A percentile compares a stretch with the other conserved stretches of the same genome.
Evolutionary conservation across 2,113 vertebrate species (phyloP).

Genomic region (Tetrax tetrax): DNA sequence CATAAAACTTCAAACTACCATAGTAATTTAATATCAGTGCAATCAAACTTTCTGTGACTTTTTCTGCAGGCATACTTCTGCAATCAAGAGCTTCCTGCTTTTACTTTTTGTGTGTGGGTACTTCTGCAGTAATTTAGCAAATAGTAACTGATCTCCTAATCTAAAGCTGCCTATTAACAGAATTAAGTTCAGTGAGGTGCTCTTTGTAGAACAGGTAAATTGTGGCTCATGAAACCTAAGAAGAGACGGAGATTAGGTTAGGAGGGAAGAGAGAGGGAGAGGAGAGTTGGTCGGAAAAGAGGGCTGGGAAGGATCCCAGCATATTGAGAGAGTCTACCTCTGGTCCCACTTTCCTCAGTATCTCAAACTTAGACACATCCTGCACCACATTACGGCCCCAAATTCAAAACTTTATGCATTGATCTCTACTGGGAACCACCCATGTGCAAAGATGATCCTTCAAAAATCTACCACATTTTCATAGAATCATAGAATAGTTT

Average conservation of each 20-base stretch:
- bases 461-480: not conserved
- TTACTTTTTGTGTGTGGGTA: constrained; percentile 68
- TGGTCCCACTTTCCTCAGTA: not conserved
- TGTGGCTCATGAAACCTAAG: constrained; percentile 76
- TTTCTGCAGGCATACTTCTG: not conserved
- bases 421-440: not conserved
- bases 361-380: not conserved
- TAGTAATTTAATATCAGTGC: constrained; percentile 14
- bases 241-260: not conserved
- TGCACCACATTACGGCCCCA: not conserved
- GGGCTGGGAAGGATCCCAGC: not conserved
- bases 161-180: constrained; percentile 80
- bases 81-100: not conserved
- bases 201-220: constrained; percentile 62
- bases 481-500: too few species aligned
- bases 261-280: not conserved
- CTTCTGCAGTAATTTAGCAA: constrained; percentile 81
- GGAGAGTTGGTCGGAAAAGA: not conserved
- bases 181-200: constrained; percentile 72
- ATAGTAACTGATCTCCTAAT: constrained; percentile 57
- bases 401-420: not conserved
- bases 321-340: not conserved
- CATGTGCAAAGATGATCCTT: not conserved
- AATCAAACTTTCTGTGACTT: constrained; percentile 15
- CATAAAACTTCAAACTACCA: constrained; percentile 12